These are phyloP conservation scores for Prunella himalayana DNA, from an alignment of 2,113 vertebrate genomes.

Conservation along the genomic window DNA sequence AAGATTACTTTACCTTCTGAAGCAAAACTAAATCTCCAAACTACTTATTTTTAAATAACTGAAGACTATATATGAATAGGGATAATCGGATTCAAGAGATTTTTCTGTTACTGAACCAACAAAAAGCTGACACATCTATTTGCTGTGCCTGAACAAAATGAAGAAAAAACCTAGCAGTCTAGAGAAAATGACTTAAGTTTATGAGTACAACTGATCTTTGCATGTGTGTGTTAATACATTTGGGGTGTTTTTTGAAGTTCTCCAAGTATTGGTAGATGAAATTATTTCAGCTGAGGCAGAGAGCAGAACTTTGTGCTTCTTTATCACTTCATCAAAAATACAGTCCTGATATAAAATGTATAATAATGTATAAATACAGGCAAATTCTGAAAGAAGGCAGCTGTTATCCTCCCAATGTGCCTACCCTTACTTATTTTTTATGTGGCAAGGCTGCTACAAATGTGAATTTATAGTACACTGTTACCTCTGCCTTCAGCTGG, in stretches of 20 bases:
- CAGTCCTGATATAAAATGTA: neutral
- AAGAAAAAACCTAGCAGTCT: neutral
- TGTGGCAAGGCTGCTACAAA: neutral
- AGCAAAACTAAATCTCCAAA: constrained; percentile 55
- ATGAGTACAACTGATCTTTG: neutral
- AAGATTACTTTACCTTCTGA: constrained; percentile 54
- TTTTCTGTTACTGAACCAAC: constrained; percentile 34
- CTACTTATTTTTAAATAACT: constrained; percentile 61
- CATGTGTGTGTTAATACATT: neutral
- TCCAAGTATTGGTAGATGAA: neutral
- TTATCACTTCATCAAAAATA: neutral
- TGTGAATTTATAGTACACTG: neutral
- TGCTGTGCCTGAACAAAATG: constrained; percentile 14
- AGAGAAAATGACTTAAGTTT: neutral
- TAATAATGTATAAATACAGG: neutral
- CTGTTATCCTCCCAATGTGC: neutral
- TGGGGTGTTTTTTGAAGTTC: neutral
- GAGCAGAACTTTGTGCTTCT: neutral
- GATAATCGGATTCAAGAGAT: constrained; percentile 49
- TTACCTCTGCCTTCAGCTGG: neutral
- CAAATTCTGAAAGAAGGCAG: neutral
- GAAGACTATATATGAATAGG: constrained; percentile 1
- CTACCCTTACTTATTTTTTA: neutral
- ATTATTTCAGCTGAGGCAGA: neutral
- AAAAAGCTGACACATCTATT: constrained; percentile 22